Percentiles rank a stretch among this genome's conserved stretches.
Conservation (phyloP, 2,797 vertebrate species). For the Malurus leucopterus region DNA sequence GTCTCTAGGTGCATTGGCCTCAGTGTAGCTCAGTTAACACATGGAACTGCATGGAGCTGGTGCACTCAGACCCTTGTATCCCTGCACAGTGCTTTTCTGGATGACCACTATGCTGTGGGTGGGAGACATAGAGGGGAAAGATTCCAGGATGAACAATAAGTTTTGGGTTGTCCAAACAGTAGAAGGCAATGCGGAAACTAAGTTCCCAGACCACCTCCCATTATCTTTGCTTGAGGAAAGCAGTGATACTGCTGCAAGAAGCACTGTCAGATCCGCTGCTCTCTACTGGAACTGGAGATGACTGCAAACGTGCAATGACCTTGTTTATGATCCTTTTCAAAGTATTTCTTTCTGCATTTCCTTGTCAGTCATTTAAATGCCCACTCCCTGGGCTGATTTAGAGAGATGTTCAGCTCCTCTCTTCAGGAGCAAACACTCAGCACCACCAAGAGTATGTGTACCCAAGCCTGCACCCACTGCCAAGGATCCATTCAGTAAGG, state of each 20-base stretch:
- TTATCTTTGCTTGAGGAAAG: neutral
- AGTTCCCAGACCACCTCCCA: neutral
- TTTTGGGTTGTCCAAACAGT: neutral
- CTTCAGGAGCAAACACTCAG: neutral
- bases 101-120: neutral
- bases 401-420: neutral
- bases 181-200: neutral
- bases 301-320: neutral
- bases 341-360: neutral
- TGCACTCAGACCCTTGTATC: neutral
- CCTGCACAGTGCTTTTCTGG: accelerated
- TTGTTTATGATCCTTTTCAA: neutral
- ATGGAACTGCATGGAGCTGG: neutral
- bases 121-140: neutral
- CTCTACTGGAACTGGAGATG: neutral
- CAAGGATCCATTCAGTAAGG: neutral
- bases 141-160: neutral
- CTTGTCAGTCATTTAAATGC: neutral
- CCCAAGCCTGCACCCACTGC: neutral
- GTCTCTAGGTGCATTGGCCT: neutral
- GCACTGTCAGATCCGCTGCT: accelerated
- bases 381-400: neutral
- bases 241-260: neutral
- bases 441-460: accelerated
- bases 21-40: neutral